These are phyloP conservation scores for Tetranychus truncatus DNA, from an alignment of 2,888 invertebrate genomes.

Conservation along the genomic window DNA sequence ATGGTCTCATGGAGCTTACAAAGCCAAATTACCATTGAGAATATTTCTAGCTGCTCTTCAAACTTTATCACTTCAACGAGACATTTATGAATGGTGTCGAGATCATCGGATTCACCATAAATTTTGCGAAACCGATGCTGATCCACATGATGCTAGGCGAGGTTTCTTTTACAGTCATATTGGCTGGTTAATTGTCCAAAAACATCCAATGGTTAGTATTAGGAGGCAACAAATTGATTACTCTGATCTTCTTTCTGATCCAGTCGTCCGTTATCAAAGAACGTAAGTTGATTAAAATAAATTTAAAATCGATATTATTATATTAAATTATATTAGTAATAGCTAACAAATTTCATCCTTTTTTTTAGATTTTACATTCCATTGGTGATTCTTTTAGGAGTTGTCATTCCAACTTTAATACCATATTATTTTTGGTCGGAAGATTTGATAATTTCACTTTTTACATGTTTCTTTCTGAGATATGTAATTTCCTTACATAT, in stretches of 20 bases:
- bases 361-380: constrained; percentile 31
- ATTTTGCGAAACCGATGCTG: constrained; percentile 16
- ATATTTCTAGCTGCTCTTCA: constrained; percentile 14
- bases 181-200: constrained; percentile 19
- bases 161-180: constrained; percentile 19
- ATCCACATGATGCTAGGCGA: constrained; percentile 19
- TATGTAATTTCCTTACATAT: constrained; percentile 70
- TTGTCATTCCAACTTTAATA: constrained; percentile 45
- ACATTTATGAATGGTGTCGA: constrained; percentile 13
- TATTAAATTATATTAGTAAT: too few relatives aligned
- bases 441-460: constrained; percentile 53
- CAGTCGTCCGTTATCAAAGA: constrained; percentile 23
- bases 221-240: constrained; percentile 22
- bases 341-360: background rate
- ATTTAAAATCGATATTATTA: too few relatives aligned
- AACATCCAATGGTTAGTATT: constrained; percentile 22
- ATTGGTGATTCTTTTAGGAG: constrained; percentile 34
- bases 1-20: constrained; percentile 20
- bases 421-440: constrained; percentile 73
- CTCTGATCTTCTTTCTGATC: constrained; percentile 22
- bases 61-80: constrained; percentile 14
- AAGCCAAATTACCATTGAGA: constrained; percentile 14
- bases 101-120: constrained; percentile 22
- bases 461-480: constrained; percentile 55
- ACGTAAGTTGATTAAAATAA: constrained; percentile 33